Evolutionary conservation across 2,113 vertebrate species (phyloP), one percentile per base, ranked within the genome.

Genomic region (Pteropus alecto): DNA sequence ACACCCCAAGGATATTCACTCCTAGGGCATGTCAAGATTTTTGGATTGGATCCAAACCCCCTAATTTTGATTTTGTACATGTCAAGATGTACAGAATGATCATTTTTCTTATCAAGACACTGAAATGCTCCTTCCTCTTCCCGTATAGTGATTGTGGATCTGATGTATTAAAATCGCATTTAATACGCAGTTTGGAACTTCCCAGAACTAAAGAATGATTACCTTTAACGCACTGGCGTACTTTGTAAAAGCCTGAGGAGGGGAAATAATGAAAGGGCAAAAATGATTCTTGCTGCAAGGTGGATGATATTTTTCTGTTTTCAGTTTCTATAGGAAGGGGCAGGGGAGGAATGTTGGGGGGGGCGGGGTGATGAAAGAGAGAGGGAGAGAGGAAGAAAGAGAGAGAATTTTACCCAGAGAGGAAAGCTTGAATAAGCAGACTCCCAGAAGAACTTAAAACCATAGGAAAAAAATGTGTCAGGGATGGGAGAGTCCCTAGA

Each of bases 1-100:
- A 58, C 13, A 70, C 41, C 63, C 30, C 41, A 92, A 96, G 77
- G 87, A 93, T 95, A 95, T 89, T 78, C 76, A 88, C 96, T 93
- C 71, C 79, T 58, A 84, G 71, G 41, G 85, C 54, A 70, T 94
- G 96, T 94, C 65, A 94, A 79, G 43, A 63, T 68, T 87, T 96
- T 83, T 46, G 70, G 46, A 87, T 84, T 35, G 58, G 33, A 54
- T 78, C 63, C 43, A 38, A n/a, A 83, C 33, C 3, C 24, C 10
- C 85, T 76, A 76, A 65, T 51, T 92, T 85, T 78, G 67, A 78
- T 93, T 88, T 81, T 26, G 2, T 87, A 76, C 73, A 43, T 96
- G 61, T 74, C 85, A 74, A 93, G 56, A 77, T 68, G 11, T 81
- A 79, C 51, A 95, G 79, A 92, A 54, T 76, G 63, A 83, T 82